Evolutionary conservation across 1,140 invertebrate species (phyloP).

Genomic region (Maconellicoccus hirsutus): DNA sequence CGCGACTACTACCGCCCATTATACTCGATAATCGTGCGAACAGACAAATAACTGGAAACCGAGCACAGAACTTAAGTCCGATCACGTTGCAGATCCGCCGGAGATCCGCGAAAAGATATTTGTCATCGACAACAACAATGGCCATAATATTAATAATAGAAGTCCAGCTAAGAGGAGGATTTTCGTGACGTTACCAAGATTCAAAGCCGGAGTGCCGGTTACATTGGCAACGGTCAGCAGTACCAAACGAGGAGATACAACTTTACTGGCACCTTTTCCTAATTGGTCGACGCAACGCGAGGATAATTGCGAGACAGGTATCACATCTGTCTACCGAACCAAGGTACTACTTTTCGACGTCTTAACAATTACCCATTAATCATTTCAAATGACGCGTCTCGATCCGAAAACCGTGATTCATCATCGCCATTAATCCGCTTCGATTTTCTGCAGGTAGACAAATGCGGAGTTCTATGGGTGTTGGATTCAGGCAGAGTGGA

Average conservation of each 20-base stretch:
- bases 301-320: conserved; percentile 29
- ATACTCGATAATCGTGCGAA: too few species aligned
- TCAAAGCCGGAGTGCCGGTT: conserved; percentile 31
- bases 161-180: conserved; percentile 20
- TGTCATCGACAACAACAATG: neutral
- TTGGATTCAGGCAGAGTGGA: conserved; percentile 47
- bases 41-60: too few species aligned
- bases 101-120: neutral
- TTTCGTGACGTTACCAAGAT: conserved; percentile 31
- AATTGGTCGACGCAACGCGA: conserved; percentile 27
- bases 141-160: neutral
- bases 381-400: too few species aligned
- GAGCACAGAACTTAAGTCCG: too few species aligned
- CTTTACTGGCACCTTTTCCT: conserved; percentile 31
- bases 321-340: conserved; percentile 31
- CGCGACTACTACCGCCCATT: too few species aligned
- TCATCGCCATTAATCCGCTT: too few species aligned
- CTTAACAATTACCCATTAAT: neutral
- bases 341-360: conserved; percentile 28
- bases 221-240: conserved; percentile 30
- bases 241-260: conserved; percentile 13
- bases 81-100: neutral
- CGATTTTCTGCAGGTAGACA: conserved; percentile 41
- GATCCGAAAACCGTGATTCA: too few species aligned
- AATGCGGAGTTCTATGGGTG: conserved; percentile 51